These are phyloP conservation scores for Varanus komodoensis DNA, from an alignment of 2,113 vertebrate genomes.

Conservation along the genomic window DNA sequence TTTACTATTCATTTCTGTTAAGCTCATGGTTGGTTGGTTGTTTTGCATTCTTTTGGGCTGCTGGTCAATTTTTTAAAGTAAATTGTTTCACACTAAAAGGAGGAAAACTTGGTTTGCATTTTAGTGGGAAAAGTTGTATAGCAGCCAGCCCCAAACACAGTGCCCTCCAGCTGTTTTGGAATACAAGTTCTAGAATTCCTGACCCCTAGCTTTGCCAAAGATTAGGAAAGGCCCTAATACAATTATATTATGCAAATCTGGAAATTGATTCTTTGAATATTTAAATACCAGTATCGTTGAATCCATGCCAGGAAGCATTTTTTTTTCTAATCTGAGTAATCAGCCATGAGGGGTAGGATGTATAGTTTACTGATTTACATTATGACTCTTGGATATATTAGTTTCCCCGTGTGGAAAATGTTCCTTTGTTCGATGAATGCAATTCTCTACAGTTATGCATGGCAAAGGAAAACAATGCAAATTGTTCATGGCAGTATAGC, in stretches of 20 bases:
- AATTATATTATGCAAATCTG: conserved; percentile 23
- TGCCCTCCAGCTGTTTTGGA: too few species aligned
- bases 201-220: too few species aligned
- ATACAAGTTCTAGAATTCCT: too few species aligned
- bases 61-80: conserved; percentile 48
- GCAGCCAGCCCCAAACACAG: too few species aligned
- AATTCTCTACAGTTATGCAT: background rate
- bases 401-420: conserved; percentile 34
- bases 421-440: background rate
- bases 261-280: conserved; percentile 26
- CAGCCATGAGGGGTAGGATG: conserved; percentile 28
- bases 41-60: conserved; percentile 33
- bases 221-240: background rate
- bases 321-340: background rate
- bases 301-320: background rate
- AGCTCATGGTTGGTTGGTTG: conserved; percentile 53
- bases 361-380: background rate
- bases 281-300: conserved; percentile 34
- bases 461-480: background rate
- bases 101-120: conserved; percentile 43
- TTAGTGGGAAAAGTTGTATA: conserved; percentile 10
- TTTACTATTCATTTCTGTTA: conserved; percentile 54
- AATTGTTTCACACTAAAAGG: conserved; percentile 45
- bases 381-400: background rate
- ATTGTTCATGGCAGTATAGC: background rate